A percentile compares a stretch with the other conserved stretches of the same genome.
phyloP scores from a whole-genome alignment of 1,140 invertebrate species.

The Drosophila bocki region DNA sequence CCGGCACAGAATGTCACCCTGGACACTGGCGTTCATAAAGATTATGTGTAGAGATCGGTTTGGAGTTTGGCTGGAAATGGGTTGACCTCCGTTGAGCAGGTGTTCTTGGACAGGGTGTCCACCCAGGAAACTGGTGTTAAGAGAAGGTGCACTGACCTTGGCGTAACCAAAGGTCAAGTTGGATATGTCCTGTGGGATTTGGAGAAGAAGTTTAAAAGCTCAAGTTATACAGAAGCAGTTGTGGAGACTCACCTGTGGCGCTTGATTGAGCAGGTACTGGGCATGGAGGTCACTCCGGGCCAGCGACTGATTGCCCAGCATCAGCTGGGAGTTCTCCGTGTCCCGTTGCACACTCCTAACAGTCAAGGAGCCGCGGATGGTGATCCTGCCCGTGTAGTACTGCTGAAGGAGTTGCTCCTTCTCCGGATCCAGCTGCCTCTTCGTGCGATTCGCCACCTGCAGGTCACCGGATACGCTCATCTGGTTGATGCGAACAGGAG shows the following conservation, averaged over 20 bases:
- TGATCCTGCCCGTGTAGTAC: slow-evolving; percentile 68
- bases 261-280: slow-evolving; percentile 45
- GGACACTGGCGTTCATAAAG: slow-evolving; percentile 61
- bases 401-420: slow-evolving; percentile 53
- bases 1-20: slow-evolving; percentile 54
- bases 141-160: slow-evolving; percentile 34
- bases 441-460: slow-evolving; percentile 35
- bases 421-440: not conserved
- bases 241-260: slow-evolving; percentile 46
- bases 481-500: slow-evolving; percentile 69
- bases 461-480: slow-evolving; percentile 65
- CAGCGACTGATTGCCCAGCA: slow-evolving; percentile 49
- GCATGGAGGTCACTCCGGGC: slow-evolving; percentile 23
- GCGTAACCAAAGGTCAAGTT: slow-evolving; percentile 56
- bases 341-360: slow-evolving; percentile 59
- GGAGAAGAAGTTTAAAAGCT: not conserved
- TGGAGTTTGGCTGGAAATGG: too few relatives aligned
- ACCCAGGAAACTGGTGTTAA: slow-evolving; percentile 45
- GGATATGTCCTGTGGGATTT: slow-evolving; percentile 31
- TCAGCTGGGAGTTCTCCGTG: slow-evolving; percentile 15
- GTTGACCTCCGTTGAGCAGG: slow-evolving; percentile 31
- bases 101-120: slow-evolving; percentile 61
- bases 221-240: too few relatives aligned
- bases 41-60: slow-evolving; percentile 52
- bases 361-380: slow-evolving; percentile 61